Evolutionary conservation across 2,113 vertebrate species (phyloP).

Genomic region (Pomatostomus ruficeps): DNA sequence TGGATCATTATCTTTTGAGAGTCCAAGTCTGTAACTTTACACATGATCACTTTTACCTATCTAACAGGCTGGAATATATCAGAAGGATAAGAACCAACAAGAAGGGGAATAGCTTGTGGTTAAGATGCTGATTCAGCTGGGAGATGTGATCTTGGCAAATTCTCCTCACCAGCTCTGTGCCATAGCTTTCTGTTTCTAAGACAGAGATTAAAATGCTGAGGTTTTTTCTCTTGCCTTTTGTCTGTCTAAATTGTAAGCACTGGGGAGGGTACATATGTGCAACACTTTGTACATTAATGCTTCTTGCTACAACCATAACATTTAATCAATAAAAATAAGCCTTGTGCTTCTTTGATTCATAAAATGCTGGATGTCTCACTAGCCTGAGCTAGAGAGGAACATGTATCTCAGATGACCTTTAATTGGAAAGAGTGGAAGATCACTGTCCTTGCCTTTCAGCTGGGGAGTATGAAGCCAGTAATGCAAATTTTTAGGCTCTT

Average conservation of each 20-base stretch:
- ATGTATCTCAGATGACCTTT: constrained; percentile 13
- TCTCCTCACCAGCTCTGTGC: not conserved
- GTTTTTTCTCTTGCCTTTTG: not conserved
- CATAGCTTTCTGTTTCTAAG: not conserved
- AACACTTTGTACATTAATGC: not conserved
- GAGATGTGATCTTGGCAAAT: not conserved
- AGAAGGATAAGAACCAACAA: not conserved
- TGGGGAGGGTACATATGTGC: not conserved
- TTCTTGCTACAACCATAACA: not conserved
- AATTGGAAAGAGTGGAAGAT: not conserved
- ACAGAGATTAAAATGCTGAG: not conserved
- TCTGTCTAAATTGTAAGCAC: not conserved
- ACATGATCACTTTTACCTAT: not conserved
- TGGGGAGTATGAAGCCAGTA: not conserved
- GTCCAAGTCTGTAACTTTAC: not conserved
- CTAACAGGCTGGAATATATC: not conserved
- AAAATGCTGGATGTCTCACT: not conserved
- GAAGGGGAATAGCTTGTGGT: not conserved
- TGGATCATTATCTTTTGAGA: not conserved
- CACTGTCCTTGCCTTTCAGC: not conserved
- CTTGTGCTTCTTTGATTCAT: not conserved
- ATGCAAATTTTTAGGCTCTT: not conserved
- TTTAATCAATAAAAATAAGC: not conserved
- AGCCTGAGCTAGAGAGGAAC: not conserved
- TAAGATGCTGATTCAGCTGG: not conserved